These are phyloP conservation scores for Sardina pilchardus DNA, from an alignment of 2,113 vertebrate species.

Conservation along the genomic window DNA sequence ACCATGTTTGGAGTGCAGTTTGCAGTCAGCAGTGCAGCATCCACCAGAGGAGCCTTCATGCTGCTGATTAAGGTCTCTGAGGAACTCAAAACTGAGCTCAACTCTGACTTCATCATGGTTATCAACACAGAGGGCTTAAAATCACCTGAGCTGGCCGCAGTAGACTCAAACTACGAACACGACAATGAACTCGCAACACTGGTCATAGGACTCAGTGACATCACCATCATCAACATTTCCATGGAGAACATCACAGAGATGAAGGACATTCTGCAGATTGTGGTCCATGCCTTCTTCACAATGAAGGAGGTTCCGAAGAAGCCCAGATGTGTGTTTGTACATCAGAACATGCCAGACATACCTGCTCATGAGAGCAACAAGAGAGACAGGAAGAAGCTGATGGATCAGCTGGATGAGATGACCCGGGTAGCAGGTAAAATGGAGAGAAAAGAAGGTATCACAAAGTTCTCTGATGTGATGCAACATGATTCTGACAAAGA, in stretches of 20 bases:
- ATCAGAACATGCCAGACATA: not conserved
- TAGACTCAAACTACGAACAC: not conserved
- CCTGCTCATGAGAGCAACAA: not conserved
- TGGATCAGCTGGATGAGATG: too few species aligned
- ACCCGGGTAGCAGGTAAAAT: too few species aligned
- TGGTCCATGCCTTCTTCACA: not conserved
- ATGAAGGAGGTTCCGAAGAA: slow-evolving; percentile 49
- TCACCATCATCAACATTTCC: slow-evolving; percentile 58
- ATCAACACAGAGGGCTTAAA: not conserved
- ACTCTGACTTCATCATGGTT: not conserved
- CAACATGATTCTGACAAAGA: too few species aligned
- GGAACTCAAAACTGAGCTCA: not conserved
- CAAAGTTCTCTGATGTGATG: too few species aligned
- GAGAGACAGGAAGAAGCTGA: slow-evolving; percentile 55
- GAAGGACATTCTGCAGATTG: too few species aligned
- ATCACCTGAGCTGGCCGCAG: not conserved
- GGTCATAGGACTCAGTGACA: slow-evolving; percentile 45
- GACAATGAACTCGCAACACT: slow-evolving; percentile 29
- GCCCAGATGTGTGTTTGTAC: not conserved
- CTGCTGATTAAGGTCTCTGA: not conserved
- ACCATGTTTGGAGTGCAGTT: slow-evolving; percentile 75
- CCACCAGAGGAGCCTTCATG: slow-evolving; percentile 61
- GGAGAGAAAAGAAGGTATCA: too few species aligned
- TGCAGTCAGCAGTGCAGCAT: slow-evolving; percentile 56
- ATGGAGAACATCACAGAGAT: not conserved